phyloP scores from a whole-genome alignment of 2,797 vertebrate genomes.

The Acestrorhynchus altus region DNA sequence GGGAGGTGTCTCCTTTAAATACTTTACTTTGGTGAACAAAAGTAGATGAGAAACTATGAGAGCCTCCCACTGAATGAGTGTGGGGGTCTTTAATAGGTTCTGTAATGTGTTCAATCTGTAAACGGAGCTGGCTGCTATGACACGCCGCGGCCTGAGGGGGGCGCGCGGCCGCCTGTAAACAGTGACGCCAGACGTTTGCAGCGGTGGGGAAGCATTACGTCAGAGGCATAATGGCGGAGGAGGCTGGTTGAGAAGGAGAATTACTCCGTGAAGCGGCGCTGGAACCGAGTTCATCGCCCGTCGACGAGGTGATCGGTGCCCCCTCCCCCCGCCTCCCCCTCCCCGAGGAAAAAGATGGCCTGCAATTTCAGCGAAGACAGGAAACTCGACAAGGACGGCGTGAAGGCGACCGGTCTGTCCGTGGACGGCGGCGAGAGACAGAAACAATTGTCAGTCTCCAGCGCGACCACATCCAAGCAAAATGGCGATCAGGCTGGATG shows the following conservation, averaged over 20 bases:
- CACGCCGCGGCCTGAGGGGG: constrained; percentile 59
- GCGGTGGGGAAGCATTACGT: constrained; percentile 83
- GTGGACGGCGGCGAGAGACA: constrained; percentile 70
- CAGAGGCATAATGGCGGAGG: constrained; percentile 85
- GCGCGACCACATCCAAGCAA: constrained; percentile 83
- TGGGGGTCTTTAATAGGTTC: too few species aligned
- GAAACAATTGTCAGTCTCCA: constrained; percentile 76
- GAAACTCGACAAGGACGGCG: constrained; percentile 70
- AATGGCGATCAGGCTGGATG: constrained; percentile 85
- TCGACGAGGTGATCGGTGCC: constrained; percentile 69
- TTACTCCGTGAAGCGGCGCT: constrained; percentile 75
- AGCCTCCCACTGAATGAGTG: too few species aligned
- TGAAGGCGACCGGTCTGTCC: constrained; percentile 60
- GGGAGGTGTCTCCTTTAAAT: too few species aligned
- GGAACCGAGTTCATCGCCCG: constrained; percentile 70
- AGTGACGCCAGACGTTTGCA: constrained; percentile 82
- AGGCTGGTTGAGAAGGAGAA: constrained; percentile 82
- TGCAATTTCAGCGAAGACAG: constrained; percentile 75
- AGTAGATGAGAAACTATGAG: too few species aligned
- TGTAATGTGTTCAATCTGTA: too few species aligned
- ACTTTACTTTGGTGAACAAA: too few species aligned
- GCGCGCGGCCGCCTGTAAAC: constrained; percentile 77
- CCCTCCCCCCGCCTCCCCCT: constrained; percentile 22
- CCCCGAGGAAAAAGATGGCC: constrained; percentile 72
- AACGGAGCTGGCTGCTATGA: neutral